phyloP scores from a whole-genome alignment of 2,888 invertebrate genomes.

The Drosophila melanosoma region DNA sequence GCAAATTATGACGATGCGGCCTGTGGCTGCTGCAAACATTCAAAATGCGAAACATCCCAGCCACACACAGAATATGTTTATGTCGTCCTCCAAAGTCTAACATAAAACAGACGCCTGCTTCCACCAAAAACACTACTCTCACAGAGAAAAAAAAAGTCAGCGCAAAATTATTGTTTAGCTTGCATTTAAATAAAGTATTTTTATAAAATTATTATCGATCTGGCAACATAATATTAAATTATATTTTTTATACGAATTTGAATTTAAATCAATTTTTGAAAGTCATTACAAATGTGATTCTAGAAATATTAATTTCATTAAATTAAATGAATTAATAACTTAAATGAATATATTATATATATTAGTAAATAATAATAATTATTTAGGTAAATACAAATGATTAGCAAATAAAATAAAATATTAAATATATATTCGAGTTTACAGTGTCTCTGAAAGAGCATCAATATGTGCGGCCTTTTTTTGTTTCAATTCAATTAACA shows the following conservation, averaged over 20 bases:
- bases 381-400: too few relatives aligned
- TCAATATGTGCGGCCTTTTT: background rate
- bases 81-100: conserved; percentile 42
- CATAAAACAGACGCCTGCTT: conserved; percentile 49
- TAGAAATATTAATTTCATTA: background rate
- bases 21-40: conserved; percentile 38
- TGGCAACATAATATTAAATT: background rate
- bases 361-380: too few relatives aligned
- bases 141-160: background rate
- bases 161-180: background rate
- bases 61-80: conserved; percentile 31
- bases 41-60: conserved; percentile 53
- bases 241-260: too few relatives aligned
- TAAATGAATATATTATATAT: background rate
- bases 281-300: background rate
- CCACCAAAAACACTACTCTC: conserved; percentile 15
- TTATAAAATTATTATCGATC: background rate
- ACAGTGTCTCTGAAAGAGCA: conserved; percentile 7
- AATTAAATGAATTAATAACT: background rate
- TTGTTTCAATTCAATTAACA: background rate
- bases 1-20: conserved; percentile 69
- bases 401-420: background rate
- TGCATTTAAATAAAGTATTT: background rate
- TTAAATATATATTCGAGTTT: background rate
- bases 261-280: background rate